phyloP scores from a whole-genome alignment of 2,797 vertebrate genomes.

The Stomatorhinus walkeri region DNA sequence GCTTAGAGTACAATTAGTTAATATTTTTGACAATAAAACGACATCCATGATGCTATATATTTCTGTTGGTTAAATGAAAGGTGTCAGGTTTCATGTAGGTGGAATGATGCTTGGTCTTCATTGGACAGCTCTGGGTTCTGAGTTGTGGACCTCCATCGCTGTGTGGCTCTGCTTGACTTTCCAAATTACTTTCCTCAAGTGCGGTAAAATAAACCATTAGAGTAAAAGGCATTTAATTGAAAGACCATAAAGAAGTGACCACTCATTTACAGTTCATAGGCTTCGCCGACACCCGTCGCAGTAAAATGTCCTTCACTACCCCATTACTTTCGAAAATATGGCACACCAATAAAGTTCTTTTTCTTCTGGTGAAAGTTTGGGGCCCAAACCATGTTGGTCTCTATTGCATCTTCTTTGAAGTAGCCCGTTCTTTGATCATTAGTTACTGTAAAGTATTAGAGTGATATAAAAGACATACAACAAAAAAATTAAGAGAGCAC shows the following conservation, averaged over 20 bases:
- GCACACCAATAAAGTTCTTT: not conserved
- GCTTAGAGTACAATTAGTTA: not conserved
- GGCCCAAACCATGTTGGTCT: not conserved
- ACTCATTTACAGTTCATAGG: not conserved
- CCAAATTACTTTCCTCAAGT: not conserved
- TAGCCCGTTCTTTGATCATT: not conserved
- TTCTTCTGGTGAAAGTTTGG: not conserved
- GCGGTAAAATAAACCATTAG: not conserved
- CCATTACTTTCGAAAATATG: not conserved
- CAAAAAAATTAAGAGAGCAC: not conserved
- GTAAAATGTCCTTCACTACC: not conserved
- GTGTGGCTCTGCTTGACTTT: not conserved
- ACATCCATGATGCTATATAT: not conserved
- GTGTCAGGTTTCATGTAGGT: not conserved
- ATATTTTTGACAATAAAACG: not conserved
- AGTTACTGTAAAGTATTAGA: not conserved
- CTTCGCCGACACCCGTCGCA: too few species aligned
- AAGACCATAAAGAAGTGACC: not conserved
- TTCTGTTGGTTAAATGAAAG: not conserved
- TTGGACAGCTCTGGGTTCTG: not conserved
- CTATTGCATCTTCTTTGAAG: not conserved
- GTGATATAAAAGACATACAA: not conserved
- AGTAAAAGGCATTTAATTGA: not conserved
- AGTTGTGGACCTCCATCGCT: not conserved
- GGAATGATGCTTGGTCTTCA: too few species aligned